These are phyloP conservation scores for Rhopilema esculentum DNA, from an alignment of 30 jellyfish, hydroid and myxozoan species.

Conservation along the genomic window DNA sequence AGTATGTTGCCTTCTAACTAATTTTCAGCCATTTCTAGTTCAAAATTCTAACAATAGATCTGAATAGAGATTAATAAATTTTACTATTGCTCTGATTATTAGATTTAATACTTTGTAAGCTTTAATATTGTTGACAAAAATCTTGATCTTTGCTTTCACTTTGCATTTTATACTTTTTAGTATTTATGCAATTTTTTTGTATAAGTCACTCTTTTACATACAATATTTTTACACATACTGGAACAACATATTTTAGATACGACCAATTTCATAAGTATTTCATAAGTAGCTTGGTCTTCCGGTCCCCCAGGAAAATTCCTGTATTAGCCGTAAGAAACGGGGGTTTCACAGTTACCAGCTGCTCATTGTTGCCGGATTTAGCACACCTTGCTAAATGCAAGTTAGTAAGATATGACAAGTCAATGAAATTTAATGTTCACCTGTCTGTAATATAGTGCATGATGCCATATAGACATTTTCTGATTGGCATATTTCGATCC, in stretches of 20 bases:
- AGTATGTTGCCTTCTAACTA: slow-evolving; percentile 5
- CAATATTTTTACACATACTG: neutral
- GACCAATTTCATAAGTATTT: neutral
- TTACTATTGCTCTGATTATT: neutral
- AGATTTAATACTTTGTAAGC: neutral
- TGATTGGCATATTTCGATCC: neutral
- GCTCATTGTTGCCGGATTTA: slow-evolving; percentile 28
- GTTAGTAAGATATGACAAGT: neutral
- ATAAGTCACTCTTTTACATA: neutral
- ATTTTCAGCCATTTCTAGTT: neutral
- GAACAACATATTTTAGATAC: neutral
- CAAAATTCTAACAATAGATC: neutral
- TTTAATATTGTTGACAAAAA: neutral
- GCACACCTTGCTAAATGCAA: neutral
- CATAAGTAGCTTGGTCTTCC: slow-evolving; percentile 5
- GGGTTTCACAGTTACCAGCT: slow-evolving; percentile 33
- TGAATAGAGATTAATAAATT: neutral
- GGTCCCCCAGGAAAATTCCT: slow-evolving; percentile 30
- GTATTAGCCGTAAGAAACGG: slow-evolving; percentile 33
- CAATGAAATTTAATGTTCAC: neutral
- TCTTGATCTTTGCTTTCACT: neutral
- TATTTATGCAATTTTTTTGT: neutral
- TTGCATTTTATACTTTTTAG: neutral
- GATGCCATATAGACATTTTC: neutral
- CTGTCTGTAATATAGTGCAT: neutral